These are phyloP conservation scores for Zootermopsis nevadensis DNA, from an alignment of 2,888 invertebrate genomes.

Conservation along the genomic window DNA sequence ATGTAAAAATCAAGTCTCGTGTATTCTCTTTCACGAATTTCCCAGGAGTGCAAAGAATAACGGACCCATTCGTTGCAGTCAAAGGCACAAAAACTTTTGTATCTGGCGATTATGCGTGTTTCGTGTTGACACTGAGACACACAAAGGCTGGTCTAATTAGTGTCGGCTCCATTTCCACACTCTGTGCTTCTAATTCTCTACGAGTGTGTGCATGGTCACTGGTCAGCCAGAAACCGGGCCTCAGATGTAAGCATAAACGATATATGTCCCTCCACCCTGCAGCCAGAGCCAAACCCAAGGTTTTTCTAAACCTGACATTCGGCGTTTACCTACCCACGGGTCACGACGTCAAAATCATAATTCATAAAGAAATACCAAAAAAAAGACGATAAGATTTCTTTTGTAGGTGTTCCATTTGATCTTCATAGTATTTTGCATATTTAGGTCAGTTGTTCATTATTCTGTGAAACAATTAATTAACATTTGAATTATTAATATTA, in stretches of 20 bases:
- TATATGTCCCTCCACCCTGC: no score
- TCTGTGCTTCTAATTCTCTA: slow-evolving; percentile 3
- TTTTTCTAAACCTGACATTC: no score
- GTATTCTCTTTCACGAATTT: not conserved
- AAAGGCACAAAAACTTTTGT: slow-evolving; percentile 15
- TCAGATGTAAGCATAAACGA: not conserved
- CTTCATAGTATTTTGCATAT: no score
- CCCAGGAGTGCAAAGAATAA: not conserved
- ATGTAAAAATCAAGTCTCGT: not conserved
- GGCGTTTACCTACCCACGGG: no score
- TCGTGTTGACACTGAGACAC: not conserved
- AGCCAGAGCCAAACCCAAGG: no score
- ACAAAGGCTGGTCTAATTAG: slow-evolving; percentile 16
- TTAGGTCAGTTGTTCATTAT: no score
- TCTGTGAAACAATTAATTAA: no score
- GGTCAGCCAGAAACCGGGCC: slow-evolving; percentile 2
- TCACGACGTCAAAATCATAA: no score
- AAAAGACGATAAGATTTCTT: no score
- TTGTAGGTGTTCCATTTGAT: no score
- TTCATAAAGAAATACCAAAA: no score
- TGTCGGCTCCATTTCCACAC: slow-evolving; percentile 9
- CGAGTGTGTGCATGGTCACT: slow-evolving; percentile 13
- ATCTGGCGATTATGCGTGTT: slow-evolving; percentile 12
- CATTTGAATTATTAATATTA: no score
- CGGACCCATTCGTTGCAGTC: not conserved